These are phyloP conservation scores for Nerophis ophidion DNA, from an alignment of 2,113 vertebrate genomes.

Conservation along the genomic window DNA sequence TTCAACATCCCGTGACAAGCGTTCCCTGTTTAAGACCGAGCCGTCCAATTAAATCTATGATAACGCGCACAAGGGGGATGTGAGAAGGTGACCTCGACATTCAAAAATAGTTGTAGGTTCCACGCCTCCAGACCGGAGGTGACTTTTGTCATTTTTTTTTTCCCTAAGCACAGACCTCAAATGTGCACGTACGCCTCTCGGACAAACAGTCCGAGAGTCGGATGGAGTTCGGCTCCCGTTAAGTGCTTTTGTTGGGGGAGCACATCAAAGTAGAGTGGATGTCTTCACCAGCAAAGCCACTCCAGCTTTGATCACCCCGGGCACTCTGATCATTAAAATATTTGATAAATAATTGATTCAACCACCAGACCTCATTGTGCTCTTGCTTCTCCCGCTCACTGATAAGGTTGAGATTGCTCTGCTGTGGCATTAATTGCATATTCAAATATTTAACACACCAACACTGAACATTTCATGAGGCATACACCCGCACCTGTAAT, in stretches of 20 bases:
- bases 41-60: slow-evolving; percentile 65
- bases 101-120: slow-evolving; percentile 25
- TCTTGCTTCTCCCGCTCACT: slow-evolving; percentile 42
- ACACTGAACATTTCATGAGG: slow-evolving; percentile 4
- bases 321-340: slow-evolving; percentile 77
- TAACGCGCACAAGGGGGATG: slow-evolving; percentile 46
- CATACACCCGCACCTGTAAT: background rate
- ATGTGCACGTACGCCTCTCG: slow-evolving; percentile 33
- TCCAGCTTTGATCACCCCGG: slow-evolving; percentile 80
- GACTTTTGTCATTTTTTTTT: slow-evolving; percentile 10
- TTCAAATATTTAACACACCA: slow-evolving; percentile 7
- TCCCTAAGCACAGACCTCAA: slow-evolving; percentile 32
- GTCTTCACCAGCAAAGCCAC: slow-evolving; percentile 68
- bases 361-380: slow-evolving; percentile 70
- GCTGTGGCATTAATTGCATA: slow-evolving; percentile 1
- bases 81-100: slow-evolving; percentile 53
- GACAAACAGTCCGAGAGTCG: slow-evolving; percentile 48
- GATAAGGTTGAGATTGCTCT: background rate
- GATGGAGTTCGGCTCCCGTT: slow-evolving; percentile 63
- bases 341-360: slow-evolving; percentile 88
- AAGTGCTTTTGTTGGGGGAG: slow-evolving; percentile 72
- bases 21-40: slow-evolving; percentile 43
- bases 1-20: slow-evolving; percentile 60
- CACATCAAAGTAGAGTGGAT: slow-evolving; percentile 71
- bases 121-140: slow-evolving; percentile 24